Base-by-base conservation (phyloP, 2,888 invertebrate genomes). In the Heteropelma amictum region DNA sequence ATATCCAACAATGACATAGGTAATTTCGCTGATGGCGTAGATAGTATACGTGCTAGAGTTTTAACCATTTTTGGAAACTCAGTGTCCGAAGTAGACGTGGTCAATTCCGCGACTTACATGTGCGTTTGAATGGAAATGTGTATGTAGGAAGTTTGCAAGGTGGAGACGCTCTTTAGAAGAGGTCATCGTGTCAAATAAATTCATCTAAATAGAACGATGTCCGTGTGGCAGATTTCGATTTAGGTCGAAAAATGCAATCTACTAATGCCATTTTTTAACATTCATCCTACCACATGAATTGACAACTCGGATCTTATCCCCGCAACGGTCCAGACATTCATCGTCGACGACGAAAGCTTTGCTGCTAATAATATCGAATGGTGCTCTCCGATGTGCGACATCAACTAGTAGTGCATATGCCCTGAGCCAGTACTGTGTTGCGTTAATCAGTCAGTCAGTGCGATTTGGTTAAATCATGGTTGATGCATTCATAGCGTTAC, bases 51-150 rank as follows among this genome's bases (percentile, higher is more conserved):
- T 80, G 76, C 38, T 74, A 49, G 40, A 61, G 77, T 73, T 77
- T 82, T 76, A 76, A 81, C 72, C 64, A 63, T 76, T 72, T 70
- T 77, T n/a, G n/a, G n/a, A n/a, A n/a, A n/a, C n/a, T n/a, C n/a
- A n/a, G n/a, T n/a, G n/a, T n/a, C n/a, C n/a, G n/a, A n/a, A n/a
- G n/a, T n/a, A n/a, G n/a, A n/a, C n/a, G n/a, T n/a, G n/a, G n/a
- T n/a, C n/a, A n/a, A n/a, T n/a, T n/a, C n/a, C n/a, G n/a, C n/a
- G n/a, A n/a, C n/a, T n/a, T n/a, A n/a, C n/a, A n/a, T n/a, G n/a
- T n/a, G n/a, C n/a, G n/a, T n/a, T n/a, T n/a, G n/a, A n/a, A n/a
- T n/a, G n/a, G n/a, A n/a, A n/a, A n/a, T n/a, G n/a, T n/a, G n/a
- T n/a, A n/a, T n/a, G n/a, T n/a, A n/a, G n/a, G n/a, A n/a, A n/a